Evolutionary conservation across 2,888 invertebrate genomes (phyloP), one percentile per base, ranked within the genome.

Genomic region (Tachina fera): DNA sequence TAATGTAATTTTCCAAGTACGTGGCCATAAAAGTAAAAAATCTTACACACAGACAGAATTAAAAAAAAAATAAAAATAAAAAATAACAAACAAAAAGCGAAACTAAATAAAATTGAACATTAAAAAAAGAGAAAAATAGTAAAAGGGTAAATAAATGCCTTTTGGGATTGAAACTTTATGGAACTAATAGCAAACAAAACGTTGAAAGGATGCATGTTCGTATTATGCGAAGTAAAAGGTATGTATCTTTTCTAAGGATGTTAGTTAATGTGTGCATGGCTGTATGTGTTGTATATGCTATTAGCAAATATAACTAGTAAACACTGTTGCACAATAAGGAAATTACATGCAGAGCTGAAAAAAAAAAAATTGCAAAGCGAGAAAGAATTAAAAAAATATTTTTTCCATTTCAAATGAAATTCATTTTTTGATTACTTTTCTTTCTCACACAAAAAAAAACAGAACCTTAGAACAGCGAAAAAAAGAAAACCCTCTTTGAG

Each of bases 1-100:
- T 83, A 86, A 86, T 86, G 79, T 67, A 83, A 86, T 86, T 86
- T 79, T 60, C 65, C 67, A 81, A 77, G 41, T 79, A 86, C 86
- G 75, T 83, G 86, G 63, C 79, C 76, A 79, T 63, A 76, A 65
- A 83, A 78, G 82, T 85, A 75, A 58, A 71, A 71, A 86, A 75
- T 71, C 83, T 71, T 76, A 53, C 63, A 79, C n/a, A 71, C 74
- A 71, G 31, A 49, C 19, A 41, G 19, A 53, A 41, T 56, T 49
- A 45, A 2, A 56, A 53, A 70, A 51, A 39, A 63, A 9, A 13
- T 31, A 31, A 4, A 31, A 31, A 31, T 3, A 67, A 31, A 4
- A 31, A 31, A 31, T 3, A 67, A 1, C 6, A 11, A 31, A 45
- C 6, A 63, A 82, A 70, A 76, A 70, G 70, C 51, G 78, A 70